Evolutionary conservation across 2,888 invertebrate species (phyloP), one percentile per base, ranked within the genome.

Genomic region (Conus canariensis): DNA sequence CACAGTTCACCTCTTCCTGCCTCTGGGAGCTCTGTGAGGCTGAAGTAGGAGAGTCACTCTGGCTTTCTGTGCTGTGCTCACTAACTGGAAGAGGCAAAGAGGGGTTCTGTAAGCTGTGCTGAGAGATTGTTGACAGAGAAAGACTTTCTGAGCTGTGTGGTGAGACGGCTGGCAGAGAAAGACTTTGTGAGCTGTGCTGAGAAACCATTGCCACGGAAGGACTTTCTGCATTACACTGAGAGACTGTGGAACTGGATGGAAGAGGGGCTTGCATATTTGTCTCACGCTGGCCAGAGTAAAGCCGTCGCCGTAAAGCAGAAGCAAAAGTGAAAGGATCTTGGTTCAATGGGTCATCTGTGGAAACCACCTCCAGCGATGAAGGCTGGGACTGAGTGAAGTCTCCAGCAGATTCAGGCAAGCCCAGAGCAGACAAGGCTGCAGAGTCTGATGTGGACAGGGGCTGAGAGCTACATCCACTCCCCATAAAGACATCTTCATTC

Each of bases 401-500:
- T 14, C 58, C 80, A 88, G 80, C 56, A 16, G 77, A 25, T 9
- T n/a, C 10, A 1, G 80, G 14, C 14, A 30, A 14, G 25, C 58
- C 58, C 56, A 64, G 64, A 45, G 58, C 25, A 59, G 88, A 58
- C n/a, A 10, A 9, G 80, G 45, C 30, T 12, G 77, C 59, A 14
- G 88, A 82, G 12, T 19, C 19, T 64, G 45, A 67, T 9, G 30
- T n/a, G 70, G 45, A 83, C 45, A 70, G 19, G 14, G n/a, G 25
- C 22, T n/a, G 70, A 56, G 89, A 85, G 45, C 67, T 70, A 16
- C 22, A 1, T 9, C 16, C 70, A 2, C 30, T 67, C 19, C 85
- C 89, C 85, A 89, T 70, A 25, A 89, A 89, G 25, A 85, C 85
- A 85, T 89, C 89, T 74, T 58, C 64, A 16, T 67, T 67, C n/a